Conservation (phyloP, 2,113 vertebrate genomes). For the Crotalus viridis region DNA sequence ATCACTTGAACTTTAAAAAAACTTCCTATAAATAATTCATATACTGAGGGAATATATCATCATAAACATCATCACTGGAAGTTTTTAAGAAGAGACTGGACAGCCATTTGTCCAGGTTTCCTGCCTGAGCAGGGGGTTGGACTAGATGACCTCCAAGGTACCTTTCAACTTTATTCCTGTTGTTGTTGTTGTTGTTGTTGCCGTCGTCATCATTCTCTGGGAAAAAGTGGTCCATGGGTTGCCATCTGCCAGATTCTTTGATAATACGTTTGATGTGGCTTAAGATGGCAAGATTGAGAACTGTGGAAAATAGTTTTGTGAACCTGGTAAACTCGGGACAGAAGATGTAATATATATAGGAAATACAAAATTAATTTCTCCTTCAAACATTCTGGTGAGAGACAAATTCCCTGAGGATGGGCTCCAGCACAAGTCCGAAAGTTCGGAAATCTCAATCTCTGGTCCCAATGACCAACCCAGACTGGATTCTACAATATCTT, state of each 20-base stretch:
- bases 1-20: neutral
- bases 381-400: neutral
- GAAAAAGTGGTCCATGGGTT: neutral
- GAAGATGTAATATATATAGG: neutral
- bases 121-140: no score
- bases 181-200: no score
- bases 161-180: no score
- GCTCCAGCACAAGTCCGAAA: neutral
- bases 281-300: neutral
- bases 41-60: neutral
- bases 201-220: neutral
- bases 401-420: neutral
- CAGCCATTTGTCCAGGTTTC: no score
- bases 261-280: neutral
- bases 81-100: no score
- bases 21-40: neutral
- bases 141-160: no score
- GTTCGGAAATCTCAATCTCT: neutral
- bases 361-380: conserved; percentile 6
- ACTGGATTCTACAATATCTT: neutral
- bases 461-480: neutral
- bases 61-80: neutral
- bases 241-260: neutral
- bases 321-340: neutral
- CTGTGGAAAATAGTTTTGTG: neutral